Percentiles rank a stretch among this genome's conserved stretches.
These are phyloP conservation scores for Eulemur macaco DNA, from an alignment of 2,113 vertebrate genomes.

Conservation along the genomic window DNA sequence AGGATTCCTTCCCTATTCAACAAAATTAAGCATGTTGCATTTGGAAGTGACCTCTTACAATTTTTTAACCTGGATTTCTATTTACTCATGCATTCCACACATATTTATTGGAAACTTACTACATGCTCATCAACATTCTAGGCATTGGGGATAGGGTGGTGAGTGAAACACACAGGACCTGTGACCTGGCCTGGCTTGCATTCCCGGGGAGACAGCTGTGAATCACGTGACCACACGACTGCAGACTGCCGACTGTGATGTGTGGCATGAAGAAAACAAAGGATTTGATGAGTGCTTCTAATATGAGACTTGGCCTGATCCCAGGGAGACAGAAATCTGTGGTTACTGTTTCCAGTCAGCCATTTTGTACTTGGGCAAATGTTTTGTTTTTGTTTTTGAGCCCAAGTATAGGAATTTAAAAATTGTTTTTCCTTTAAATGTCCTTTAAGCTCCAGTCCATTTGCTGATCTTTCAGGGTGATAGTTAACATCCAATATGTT, in stretches of 20 bases:
- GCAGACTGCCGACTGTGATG: not conserved
- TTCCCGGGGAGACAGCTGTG: not conserved
- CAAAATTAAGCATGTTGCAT: not conserved
- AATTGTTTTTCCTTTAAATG: not conserved
- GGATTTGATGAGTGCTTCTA: not conserved
- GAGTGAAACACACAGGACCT: not conserved
- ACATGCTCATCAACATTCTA: not conserved
- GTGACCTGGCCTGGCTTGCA: not conserved
- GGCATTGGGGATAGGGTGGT: not conserved
- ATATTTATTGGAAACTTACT: slow-evolving; percentile 15
- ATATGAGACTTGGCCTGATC: not conserved
- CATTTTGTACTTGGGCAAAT: not conserved
- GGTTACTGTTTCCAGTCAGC: not conserved
- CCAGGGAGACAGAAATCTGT: not conserved
- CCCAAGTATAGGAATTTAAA: not conserved
- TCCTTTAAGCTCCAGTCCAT: not conserved
- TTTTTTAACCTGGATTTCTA: not conserved
- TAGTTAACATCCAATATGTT: not conserved
- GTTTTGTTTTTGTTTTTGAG: not conserved
- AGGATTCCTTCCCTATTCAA: not conserved
- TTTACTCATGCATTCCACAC: not conserved
- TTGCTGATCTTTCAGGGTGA: not conserved
- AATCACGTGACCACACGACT: not conserved
- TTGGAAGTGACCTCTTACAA: not conserved
- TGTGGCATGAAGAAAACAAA: not conserved